phyloP scores from a whole-genome alignment of 2,113 vertebrate genomes.

The Phalacrocorax carbo region DNA sequence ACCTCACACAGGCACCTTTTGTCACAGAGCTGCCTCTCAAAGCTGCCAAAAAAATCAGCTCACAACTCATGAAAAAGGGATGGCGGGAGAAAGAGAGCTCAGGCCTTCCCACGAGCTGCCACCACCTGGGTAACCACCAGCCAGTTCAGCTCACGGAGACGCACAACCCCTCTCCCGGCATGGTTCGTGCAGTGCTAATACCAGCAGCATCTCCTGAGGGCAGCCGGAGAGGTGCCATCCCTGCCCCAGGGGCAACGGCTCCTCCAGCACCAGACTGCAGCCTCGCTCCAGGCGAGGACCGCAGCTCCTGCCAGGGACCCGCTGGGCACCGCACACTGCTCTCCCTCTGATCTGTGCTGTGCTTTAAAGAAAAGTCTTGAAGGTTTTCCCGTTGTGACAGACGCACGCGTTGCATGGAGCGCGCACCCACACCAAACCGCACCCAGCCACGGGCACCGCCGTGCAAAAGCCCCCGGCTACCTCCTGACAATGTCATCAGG shows the following conservation, averaged over 20 bases:
- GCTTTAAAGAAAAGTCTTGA: not conserved
- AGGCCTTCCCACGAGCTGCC: not conserved
- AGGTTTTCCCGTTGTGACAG: not conserved
- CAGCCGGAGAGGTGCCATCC: not conserved
- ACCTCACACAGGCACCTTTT: not conserved
- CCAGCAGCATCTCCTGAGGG: not conserved
- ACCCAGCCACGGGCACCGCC: not conserved
- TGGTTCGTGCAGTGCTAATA: accelerated
- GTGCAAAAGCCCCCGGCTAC: not conserved
- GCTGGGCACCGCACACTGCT: not conserved
- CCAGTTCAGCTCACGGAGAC: not conserved
- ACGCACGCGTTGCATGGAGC: accelerated
- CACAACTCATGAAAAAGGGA: not conserved
- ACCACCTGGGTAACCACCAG: too few relatives aligned
- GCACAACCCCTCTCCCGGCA: not conserved
- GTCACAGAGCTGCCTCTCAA: not conserved
- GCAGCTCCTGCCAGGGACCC: not conserved
- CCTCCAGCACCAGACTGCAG: not conserved
- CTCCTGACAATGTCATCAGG: constrained; percentile 72
- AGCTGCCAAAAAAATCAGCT: not conserved
- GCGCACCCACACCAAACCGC: not conserved
- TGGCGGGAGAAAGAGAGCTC: not conserved
- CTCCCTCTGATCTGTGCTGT: not conserved
- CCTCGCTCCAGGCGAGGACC: accelerated
- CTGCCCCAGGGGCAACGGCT: accelerated